Percentiles rank a stretch among this genome's conserved stretches.
phyloP scores from a whole-genome alignment of 92 coral and sea anemone genomes.

The Palythoa grandis region DNA sequence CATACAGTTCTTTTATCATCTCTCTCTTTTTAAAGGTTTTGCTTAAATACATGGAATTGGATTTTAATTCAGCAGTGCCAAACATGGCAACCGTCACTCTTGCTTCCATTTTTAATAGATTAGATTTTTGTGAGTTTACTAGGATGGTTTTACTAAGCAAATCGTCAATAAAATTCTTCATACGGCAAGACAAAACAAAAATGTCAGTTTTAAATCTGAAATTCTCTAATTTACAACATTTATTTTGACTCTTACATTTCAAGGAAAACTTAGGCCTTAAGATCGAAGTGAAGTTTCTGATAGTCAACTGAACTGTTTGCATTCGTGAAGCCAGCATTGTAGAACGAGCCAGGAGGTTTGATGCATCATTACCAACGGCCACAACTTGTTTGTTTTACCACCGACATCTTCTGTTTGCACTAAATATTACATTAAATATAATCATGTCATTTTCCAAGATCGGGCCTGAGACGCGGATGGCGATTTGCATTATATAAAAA shows the following conservation, averaged over 20 bases:
- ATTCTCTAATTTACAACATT: background rate
- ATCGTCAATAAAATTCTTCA: background rate
- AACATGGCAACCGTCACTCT: background rate
- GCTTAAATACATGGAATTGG: background rate
- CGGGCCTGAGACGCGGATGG: background rate
- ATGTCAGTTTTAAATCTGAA: background rate
- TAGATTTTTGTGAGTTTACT: background rate
- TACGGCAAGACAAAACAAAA: background rate
- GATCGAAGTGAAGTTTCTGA: background rate
- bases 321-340: background rate
- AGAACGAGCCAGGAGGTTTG: slow-evolving; percentile 36
- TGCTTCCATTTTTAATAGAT: background rate
- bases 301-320: slow-evolving; percentile 1
- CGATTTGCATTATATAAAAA: background rate
- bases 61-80: background rate
- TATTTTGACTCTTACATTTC: background rate
- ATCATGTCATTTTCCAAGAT: background rate
- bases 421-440: slow-evolving; percentile 16
- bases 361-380: slow-evolving; percentile 8
- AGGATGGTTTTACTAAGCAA: background rate
- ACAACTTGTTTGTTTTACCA: slow-evolving; percentile 7
- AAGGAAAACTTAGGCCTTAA: background rate
- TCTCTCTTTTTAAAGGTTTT: background rate
- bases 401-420: slow-evolving; percentile 28
- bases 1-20: no score